Conservation (phyloP, 2,888 invertebrate genomes). For the Muscina levida region DNA sequence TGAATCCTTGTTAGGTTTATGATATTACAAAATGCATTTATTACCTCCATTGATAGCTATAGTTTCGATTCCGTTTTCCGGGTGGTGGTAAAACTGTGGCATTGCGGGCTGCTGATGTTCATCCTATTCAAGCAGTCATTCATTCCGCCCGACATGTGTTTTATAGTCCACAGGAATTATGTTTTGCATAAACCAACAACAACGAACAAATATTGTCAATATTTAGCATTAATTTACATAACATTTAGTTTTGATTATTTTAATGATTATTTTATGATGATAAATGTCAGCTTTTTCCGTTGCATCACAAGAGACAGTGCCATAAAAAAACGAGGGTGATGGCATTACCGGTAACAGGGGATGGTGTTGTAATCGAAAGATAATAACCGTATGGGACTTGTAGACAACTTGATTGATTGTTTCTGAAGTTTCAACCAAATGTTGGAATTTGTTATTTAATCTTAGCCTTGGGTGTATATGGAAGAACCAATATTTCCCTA, state of each 20-base stretch:
- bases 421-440: too few species aligned
- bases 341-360: neutral
- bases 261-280: constrained; percentile 63
- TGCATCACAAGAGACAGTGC: neutral
- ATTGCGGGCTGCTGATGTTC: neutral
- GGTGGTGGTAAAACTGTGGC: too few species aligned
- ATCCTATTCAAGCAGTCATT: neutral
- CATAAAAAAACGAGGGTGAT: neutral
- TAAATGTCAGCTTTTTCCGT: constrained; percentile 44
- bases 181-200: constrained; percentile 16
- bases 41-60: constrained; percentile 32
- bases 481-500: too few species aligned
- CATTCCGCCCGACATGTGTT: constrained; percentile 56
- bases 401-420: constrained; percentile 9
- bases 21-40: constrained; percentile 33
- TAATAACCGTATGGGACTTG: constrained; percentile 11
- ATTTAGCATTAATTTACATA: constrained; percentile 57
- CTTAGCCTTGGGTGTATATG: too few species aligned
- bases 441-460: too few species aligned
- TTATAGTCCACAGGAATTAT: constrained; percentile 46
- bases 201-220: constrained; percentile 51
- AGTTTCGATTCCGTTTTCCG: constrained; percentile 8
- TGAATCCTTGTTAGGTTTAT: constrained; percentile 26
- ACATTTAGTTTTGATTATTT: constrained; percentile 54
- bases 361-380: constrained; percentile 3